Evolutionary conservation across 1,140 invertebrate species (phyloP).

Genomic region (Centruroides sculpturatus): DNA sequence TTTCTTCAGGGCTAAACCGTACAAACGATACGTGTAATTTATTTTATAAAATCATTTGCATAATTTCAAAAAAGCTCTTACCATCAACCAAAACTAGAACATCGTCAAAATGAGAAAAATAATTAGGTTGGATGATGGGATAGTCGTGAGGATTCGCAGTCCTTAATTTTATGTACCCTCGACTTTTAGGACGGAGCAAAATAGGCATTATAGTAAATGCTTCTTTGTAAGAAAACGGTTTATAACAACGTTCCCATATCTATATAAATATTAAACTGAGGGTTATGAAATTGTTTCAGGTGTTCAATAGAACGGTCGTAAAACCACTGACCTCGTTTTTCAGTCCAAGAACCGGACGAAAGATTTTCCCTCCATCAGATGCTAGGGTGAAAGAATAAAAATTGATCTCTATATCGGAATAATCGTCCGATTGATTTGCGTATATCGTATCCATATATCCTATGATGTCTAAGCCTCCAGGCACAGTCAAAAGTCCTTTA

Average conservation of each 20-base stretch:
- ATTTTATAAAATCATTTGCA: no score
- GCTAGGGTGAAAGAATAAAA: slow-evolving; percentile 23
- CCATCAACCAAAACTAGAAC: slow-evolving; percentile 27
- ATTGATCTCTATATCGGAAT: slow-evolving; percentile 82
- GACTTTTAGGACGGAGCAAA: slow-evolving; percentile 54
- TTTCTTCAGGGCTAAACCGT: not conserved
- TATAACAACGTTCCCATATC: not conserved
- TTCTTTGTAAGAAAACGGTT: slow-evolving; percentile 24
- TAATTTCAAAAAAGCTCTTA: not conserved
- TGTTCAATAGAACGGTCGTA: no score
- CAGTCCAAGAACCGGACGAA: no score
- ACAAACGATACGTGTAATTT: no score
- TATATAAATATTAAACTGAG: no score
- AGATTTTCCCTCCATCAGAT: no score
- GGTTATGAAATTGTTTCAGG: no score
- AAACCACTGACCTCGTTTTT: no score
- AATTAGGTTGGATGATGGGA: slow-evolving; percentile 69
- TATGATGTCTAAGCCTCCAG: slow-evolving; percentile 46
- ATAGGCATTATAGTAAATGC: slow-evolving; percentile 49
- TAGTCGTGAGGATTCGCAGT: slow-evolving; percentile 47
- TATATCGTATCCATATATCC: slow-evolving; percentile 75
- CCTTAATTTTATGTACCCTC: slow-evolving; percentile 41
- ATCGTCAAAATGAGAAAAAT: slow-evolving; percentile 48
- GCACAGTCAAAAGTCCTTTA: no score
- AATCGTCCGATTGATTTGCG: slow-evolving; percentile 61